Conservation (phyloP, 2,888 invertebrate genomes). For the Leptinotarsa haldemani region DNA sequence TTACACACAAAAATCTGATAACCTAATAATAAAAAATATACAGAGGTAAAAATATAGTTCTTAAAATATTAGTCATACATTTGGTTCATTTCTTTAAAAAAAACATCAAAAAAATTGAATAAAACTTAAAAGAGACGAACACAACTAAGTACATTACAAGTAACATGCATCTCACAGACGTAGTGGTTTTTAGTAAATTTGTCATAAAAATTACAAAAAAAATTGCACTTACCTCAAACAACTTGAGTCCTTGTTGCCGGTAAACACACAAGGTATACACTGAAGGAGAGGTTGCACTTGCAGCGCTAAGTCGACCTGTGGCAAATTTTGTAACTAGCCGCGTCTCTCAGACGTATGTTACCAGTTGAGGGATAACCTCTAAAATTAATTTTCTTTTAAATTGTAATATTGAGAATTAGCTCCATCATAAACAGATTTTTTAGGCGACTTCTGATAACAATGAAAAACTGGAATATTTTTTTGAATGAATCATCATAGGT, state of each 20-base stretch:
- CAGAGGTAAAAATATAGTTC: conserved; percentile 11
- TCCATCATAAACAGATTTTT: too few relatives aligned
- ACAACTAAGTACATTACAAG: neutral
- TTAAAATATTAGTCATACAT: too few relatives aligned
- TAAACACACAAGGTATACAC: conserved; percentile 12
- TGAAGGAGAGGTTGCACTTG: too few relatives aligned
- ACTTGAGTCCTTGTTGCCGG: conserved; percentile 16
- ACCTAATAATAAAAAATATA: conserved; percentile 18
- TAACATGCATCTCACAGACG: conserved; percentile 13
- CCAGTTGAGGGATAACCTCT: too few relatives aligned
- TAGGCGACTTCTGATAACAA: too few relatives aligned
- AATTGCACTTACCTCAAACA: neutral
- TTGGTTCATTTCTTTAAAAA: neutral
- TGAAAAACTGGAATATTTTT: too few relatives aligned
- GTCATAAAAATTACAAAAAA: conserved; percentile 17
- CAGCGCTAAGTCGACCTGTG: too few relatives aligned
- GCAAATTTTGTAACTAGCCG: too few relatives aligned
- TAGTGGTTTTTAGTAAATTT: conserved; percentile 16
- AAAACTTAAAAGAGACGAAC: neutral
- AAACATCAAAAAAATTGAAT: conserved; percentile 13
- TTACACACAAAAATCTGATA: conserved; percentile 16
- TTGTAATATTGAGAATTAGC: too few relatives aligned
- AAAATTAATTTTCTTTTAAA: too few relatives aligned
- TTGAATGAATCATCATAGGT: too few relatives aligned
- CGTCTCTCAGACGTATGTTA: too few relatives aligned